These are phyloP conservation scores for Macrophya alboannulata DNA, from an alignment of 2,888 invertebrate species.

Conservation along the genomic window DNA sequence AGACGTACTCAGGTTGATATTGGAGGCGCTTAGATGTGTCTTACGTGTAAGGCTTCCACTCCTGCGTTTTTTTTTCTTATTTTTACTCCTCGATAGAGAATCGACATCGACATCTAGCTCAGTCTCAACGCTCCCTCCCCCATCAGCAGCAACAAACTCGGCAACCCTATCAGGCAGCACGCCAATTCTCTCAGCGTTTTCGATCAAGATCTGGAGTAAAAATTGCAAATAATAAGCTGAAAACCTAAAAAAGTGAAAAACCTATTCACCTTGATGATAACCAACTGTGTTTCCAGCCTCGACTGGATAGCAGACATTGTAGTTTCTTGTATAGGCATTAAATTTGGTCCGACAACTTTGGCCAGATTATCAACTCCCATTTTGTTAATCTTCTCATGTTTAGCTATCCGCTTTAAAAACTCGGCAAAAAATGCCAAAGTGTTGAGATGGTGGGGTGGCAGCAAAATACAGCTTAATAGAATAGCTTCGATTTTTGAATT, in stretches of 20 bases:
- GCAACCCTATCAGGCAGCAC: constrained; percentile 85
- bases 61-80: constrained; percentile 89
- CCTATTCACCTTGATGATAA: constrained; percentile 85
- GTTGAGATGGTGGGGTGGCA: constrained; percentile 90
- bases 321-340: constrained; percentile 90
- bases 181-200: constrained; percentile 89
- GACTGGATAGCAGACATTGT: constrained; percentile 82
- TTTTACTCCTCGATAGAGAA: constrained; percentile 71
- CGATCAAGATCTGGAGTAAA: constrained; percentile 86
- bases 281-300: constrained; percentile 86
- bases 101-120: constrained; percentile 72
- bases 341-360: constrained; percentile 92
- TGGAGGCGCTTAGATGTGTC: constrained; percentile 74
- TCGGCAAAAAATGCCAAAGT: constrained; percentile 92
- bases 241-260: constrained; percentile 41
- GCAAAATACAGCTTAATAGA: constrained; percentile 85
- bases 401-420: constrained; percentile 88
- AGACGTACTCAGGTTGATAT: constrained; percentile 72
- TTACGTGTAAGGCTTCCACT: constrained; percentile 94
- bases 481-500: constrained; percentile 85
- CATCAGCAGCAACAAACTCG: constrained; percentile 77
- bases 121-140: constrained; percentile 71
- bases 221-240: constrained; percentile 13
- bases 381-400: constrained; percentile 87
- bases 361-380: constrained; percentile 94